A percentile compares a stretch with the other conserved stretches of the same genome.
phyloP scores from a whole-genome alignment of 2,888 invertebrate genomes.

The Spicauda simplicius region DNA sequence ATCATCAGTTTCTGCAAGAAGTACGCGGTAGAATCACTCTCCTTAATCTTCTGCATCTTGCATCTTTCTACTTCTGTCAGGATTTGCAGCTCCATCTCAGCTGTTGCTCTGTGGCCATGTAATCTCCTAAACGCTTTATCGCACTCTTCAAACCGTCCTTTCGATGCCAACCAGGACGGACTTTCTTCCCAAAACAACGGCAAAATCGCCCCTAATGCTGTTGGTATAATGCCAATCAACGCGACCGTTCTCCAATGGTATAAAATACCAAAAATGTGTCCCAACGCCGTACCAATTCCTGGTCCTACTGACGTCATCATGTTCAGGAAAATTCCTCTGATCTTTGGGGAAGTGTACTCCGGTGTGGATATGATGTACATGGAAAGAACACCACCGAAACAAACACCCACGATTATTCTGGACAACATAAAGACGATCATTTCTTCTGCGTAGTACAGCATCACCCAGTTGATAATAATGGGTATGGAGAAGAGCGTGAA shows the following conservation, averaged over 20 bases:
- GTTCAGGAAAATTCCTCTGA: slow-evolving; percentile 38
- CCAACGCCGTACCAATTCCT: slow-evolving; percentile 39
- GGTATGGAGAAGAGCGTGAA: slow-evolving; percentile 38
- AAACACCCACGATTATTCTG: slow-evolving; percentile 41
- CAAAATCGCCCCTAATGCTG: slow-evolving; percentile 34
- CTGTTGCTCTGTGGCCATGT: slow-evolving; percentile 29
- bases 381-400: slow-evolving; percentile 40
- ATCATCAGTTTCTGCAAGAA: slow-evolving; percentile 32
- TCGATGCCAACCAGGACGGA: slow-evolving; percentile 46
- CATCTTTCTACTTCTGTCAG: slow-evolving; percentile 41
- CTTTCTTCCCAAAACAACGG: slow-evolving; percentile 45
- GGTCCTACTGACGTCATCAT: slow-evolving; percentile 41
- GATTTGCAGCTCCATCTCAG: slow-evolving; percentile 42
- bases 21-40: not conserved
- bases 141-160: slow-evolving; percentile 44
- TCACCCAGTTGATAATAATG: slow-evolving; percentile 38
- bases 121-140: slow-evolving; percentile 33
- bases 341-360: slow-evolving; percentile 39
- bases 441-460: slow-evolving; percentile 39
- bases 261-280: slow-evolving; percentile 41
- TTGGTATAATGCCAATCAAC: slow-evolving; percentile 41
- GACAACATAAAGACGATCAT: slow-evolving; percentile 36
- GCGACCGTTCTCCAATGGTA: slow-evolving; percentile 44
- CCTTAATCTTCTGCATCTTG: slow-evolving; percentile 31
- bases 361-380: slow-evolving; percentile 33